phyloP scores from a whole-genome alignment of 2,113 vertebrate species.

The Fregata magnificens region DNA sequence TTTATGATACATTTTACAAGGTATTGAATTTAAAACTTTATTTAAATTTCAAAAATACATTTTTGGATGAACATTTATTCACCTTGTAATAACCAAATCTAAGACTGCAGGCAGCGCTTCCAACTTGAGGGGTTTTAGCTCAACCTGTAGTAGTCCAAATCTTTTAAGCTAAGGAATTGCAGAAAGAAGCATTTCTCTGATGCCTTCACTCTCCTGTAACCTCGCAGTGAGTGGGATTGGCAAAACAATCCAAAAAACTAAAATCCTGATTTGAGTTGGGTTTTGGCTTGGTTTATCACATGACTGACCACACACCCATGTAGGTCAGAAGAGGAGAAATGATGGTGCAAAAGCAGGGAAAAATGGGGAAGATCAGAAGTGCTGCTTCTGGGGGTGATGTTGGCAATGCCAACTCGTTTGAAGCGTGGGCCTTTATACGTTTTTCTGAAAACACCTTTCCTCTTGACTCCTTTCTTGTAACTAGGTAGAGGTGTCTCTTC shows the following conservation, averaged over 20 bases:
- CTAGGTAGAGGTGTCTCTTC: not conserved
- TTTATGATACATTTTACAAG: not conserved
- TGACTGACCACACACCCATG: rapidly evolving
- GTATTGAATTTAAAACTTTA: not conserved
- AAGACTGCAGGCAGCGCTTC: rapidly evolving
- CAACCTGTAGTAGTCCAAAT: not conserved
- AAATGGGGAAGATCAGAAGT: not conserved
- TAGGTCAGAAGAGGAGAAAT: not conserved
- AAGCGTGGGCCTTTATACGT: not conserved
- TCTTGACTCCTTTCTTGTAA: not conserved
- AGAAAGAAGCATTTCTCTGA: not conserved
- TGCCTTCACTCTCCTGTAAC: rapidly evolving
- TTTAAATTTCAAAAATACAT: not conserved
- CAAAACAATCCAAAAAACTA: not conserved
- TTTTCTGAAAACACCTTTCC: not conserved
- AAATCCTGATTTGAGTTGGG: not conserved
- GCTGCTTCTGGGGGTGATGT: not conserved
- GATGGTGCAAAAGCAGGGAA: not conserved
- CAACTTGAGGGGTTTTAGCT: not conserved
- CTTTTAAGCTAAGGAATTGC: not conserved
- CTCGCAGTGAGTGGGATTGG: rapidly evolving
- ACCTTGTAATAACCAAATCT: not conserved
- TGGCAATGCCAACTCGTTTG: not conserved
- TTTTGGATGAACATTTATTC: not conserved
- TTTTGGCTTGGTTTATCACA: not conserved